Conservation (phyloP, 2,113 vertebrate species). For the Pterophyllum scalare region DNA sequence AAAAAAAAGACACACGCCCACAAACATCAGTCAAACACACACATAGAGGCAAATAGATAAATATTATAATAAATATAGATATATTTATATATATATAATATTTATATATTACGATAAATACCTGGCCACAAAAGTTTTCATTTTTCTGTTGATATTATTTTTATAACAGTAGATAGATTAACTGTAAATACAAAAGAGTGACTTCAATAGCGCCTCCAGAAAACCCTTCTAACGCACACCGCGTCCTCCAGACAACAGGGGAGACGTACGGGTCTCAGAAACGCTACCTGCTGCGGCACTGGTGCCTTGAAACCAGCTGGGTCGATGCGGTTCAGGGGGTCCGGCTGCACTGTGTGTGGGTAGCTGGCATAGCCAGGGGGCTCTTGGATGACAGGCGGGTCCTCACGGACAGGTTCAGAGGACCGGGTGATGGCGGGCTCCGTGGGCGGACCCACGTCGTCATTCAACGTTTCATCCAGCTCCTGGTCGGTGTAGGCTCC, state of each 20-base stretch:
- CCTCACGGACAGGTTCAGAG: conserved; percentile 96
- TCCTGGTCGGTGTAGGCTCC: conserved; percentile 99
- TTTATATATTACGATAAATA: conserved; percentile 67
- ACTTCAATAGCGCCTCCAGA: conserved; percentile 80
- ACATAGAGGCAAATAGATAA: conserved; percentile 54
- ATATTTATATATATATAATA: conserved; percentile 4
- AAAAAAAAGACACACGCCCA: conserved; percentile 61
- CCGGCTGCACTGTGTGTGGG: conserved; percentile 84
- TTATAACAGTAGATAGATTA: conserved; percentile 55
- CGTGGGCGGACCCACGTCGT: conserved; percentile 91
- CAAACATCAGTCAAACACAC: conserved; percentile 59
- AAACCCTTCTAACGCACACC: conserved; percentile 81
- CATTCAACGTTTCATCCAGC: conserved; percentile 97
- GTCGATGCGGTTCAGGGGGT: conserved; percentile 90
- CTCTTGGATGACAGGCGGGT: conserved; percentile 91
- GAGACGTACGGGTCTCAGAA: conserved; percentile 79
- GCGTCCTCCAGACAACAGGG: conserved; percentile 84
- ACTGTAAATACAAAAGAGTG: conserved; percentile 49
- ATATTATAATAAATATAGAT: conserved; percentile 54
- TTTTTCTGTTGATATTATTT: conserved; percentile 50
- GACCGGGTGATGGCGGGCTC: conserved; percentile 98
- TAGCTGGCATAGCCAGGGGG: conserved; percentile 85
- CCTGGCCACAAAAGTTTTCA: conserved; percentile 63
- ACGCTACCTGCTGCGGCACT: conserved; percentile 91
- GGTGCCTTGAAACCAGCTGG: conserved; percentile 92